Evolutionary conservation across 35 echinoderm and acorn worm species (phyloP), one percentile per base, ranked within the genome.

Genomic region (Holothuria glaberrima): DNA sequence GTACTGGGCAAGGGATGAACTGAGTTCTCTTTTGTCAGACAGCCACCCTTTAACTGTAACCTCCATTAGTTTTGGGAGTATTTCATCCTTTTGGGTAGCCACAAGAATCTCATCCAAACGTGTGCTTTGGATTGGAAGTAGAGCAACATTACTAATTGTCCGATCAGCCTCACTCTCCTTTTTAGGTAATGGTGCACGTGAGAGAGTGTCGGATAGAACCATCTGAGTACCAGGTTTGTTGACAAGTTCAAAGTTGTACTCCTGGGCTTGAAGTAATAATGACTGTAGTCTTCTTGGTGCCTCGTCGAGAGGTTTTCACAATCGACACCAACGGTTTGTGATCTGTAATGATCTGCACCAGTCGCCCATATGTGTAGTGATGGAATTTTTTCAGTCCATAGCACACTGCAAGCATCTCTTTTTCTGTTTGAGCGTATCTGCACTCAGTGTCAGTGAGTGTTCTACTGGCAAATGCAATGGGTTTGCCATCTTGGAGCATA

Each of bases 261-360:
- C 21, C 29, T 83, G 91, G 13, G 83, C 31, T 13, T 88, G 83
- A 41, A 94, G 69, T 20, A 92, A 29, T 63, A 95, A 74, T 4
- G 81, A 81, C 58, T 95, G 86, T 18, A 95, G 71, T 30, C 35
- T 68, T 59, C n/a, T 92, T 24, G 86, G 94, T 48, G 80, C 79
- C 19, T 80, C 90, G n/a, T 19, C n/a, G 76, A 94, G 57, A 35
- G 74, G 89, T 52, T 84, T 94, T 94, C 22, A 91, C 48, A 16
- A 91, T 94, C 33, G 89, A 87, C 34, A 87, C 89, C 41, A 88
- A 60, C 9, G 89, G 86, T 74, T 94, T 94, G 58, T 94, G 83
- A 58, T 94, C 89, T 29, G 61, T 94, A 6, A 67, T 62, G 1
- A 94, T 74, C 26, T 71, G 83, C 9, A 88, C 67, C 28, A 86